Evolutionary conservation across 2,888 invertebrate genomes (phyloP).

Genomic region (Drosophila incognita): DNA sequence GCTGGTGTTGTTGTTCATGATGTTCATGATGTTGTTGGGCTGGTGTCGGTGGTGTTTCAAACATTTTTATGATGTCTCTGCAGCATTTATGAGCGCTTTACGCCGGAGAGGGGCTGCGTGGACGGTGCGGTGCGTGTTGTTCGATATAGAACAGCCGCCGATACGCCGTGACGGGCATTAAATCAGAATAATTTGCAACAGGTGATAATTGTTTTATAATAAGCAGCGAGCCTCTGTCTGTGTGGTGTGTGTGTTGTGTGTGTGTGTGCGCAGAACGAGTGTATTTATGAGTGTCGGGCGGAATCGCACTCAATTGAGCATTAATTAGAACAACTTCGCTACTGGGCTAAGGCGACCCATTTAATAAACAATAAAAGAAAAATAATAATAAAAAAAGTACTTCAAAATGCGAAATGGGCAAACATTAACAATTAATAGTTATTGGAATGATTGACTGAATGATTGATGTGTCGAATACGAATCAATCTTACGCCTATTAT

Average conservation of each 20-base stretch:
- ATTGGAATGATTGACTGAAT: not conserved
- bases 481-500: not conserved
- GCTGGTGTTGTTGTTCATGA: conserved; percentile 38
- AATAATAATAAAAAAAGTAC: not conserved
- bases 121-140: conserved; percentile 29
- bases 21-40: conserved; percentile 50
- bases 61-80: conserved; percentile 81
- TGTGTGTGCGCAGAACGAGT: conserved; percentile 30
- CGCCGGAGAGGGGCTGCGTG: conserved; percentile 13
- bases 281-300: conserved; percentile 47
- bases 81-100: conserved; percentile 73
- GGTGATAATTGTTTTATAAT: conserved; percentile 82
- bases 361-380: not conserved
- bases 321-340: conserved; percentile 8
- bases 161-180: conserved; percentile 75
- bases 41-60: conserved; percentile 71
- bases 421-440: not conserved
- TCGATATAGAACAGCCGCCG: conserved; percentile 65
- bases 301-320: not conserved
- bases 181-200: conserved; percentile 79
- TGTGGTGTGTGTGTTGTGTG: not conserved
- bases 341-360: not conserved
- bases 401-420: not conserved
- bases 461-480: not conserved
- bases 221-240: conserved; percentile 35